Percentiles rank a stretch among this genome's conserved stretches.
These are phyloP conservation scores for Zosterops pallidus DNA, from an alignment of 2,113 vertebrate genomes.

Conservation along the genomic window DNA sequence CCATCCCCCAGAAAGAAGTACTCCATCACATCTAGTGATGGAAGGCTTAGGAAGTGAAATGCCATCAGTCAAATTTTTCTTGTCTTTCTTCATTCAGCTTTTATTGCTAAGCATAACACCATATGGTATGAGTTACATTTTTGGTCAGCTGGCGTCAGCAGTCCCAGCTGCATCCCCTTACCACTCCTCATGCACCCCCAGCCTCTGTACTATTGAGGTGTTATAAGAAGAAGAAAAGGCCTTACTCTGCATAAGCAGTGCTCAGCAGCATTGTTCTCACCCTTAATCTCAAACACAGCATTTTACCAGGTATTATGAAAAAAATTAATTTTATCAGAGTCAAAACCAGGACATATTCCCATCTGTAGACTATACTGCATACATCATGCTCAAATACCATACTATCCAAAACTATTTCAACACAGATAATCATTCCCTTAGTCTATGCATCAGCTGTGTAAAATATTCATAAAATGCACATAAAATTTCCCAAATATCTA, in stretches of 20 bases:
- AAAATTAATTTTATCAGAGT: not conserved
- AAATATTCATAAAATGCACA: not conserved
- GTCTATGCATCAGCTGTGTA: not conserved
- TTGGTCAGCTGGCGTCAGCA: not conserved
- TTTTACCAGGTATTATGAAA: not conserved
- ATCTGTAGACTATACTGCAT: not conserved
- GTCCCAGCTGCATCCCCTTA: not conserved
- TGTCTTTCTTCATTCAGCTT: not conserved
- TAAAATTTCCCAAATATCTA: not conserved
- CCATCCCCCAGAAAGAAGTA: not conserved
- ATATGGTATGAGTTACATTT: not conserved
- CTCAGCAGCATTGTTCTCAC: not conserved
- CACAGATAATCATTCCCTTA: not conserved
- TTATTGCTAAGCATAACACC: not conserved
- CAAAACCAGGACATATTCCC: not conserved
- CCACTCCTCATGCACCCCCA: fast-evolving
- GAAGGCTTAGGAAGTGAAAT: not conserved
- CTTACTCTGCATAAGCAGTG: not conserved
- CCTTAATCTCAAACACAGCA: not conserved
- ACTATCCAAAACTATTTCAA: not conserved
- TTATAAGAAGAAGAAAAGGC: not conserved
- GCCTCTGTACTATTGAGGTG: not conserved
- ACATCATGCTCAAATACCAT: not conserved
- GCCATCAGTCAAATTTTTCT: fast-evolving
- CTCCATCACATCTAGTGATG: fast-evolving